Base-by-base conservation (phyloP, 2,113 vertebrate species). In the Balaenoptera acutorostrata region DNA sequence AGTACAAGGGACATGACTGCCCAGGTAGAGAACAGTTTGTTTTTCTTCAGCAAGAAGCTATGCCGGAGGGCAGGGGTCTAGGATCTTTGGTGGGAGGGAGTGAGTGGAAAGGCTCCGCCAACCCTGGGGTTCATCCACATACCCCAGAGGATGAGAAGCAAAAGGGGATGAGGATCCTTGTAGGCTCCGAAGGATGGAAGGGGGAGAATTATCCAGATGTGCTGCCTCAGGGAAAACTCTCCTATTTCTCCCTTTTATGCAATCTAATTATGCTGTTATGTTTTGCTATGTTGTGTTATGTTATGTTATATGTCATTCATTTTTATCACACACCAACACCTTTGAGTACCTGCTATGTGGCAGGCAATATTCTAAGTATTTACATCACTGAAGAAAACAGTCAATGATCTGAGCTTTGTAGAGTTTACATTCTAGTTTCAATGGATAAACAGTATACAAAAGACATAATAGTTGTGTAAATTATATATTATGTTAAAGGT, bases 41-140 rank as follows among this genome's bases (percentile, higher is more conserved):
- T 88, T 95, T 95, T 86, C 90, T 90, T 75, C 64, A 95, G 94
- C 74, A 92, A 95, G 84, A 55, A 95, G 95, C 96, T 90, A 55
- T 55, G 87, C 63, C 88, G 61, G 85, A 93, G 74, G 68, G 46
- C 59, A 44, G 18, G 41, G 63, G 41, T 57, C 57, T 41, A 49
- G 82, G 68, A 80, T 74, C 78, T 92, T 44, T 72, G 96, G 49
- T 17, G n/a, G 68, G 27, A 52, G 31, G 21, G 71, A 52, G 74
- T 31, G 55, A 66, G 59, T 17, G 52, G 41, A 88, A 64, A 27
- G 29, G 11, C 33, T 86, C 55, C 12, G 21, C 27, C n/a, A 46
- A 15, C 27, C 44, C 91, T 23, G 66, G 92, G 44, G 4, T 33
- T 74, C 80, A 88, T 75, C 82, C 78, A 75, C 20, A 78, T 21